Evolutionary conservation across 2,797 vertebrate genomes (phyloP), one percentile per base, ranked within the genome.

Genomic region (Rhinophrynus dorsalis): DNA sequence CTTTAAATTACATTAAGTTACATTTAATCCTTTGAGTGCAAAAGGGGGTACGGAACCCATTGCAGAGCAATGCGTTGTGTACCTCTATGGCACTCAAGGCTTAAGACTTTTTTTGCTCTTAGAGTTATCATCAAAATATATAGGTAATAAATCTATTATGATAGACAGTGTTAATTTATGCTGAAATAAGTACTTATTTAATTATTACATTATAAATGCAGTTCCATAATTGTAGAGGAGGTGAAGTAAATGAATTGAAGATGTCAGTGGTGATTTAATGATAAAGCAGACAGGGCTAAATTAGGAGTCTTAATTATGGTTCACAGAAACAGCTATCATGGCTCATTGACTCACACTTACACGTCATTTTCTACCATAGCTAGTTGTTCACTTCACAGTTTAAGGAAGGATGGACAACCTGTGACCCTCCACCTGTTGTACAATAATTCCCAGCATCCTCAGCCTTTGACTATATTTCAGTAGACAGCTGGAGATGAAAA

Each of bases 271-370:
- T 44, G 37, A 69, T 61, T 61, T 61, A 61, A 68, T 60, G 56
- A 51, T 52, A 60, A 51, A 38, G 48, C 55, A 58, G 40, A 13
- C 33, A 40, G 33, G 13, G 60, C 68, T 65, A 72, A 65, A 73
- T 73, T 52, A 20, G 59, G 30, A 20, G 20, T 59, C 56, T 45
- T 45, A 66, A 66, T 66, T 66, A 60, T 44, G 23, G 61, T 65
- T 73, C 61, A 51, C 52, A 58, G 33, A n/a, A 30, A 65, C 17
- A 63, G 50, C 30, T 40, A 71, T 56, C 68, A 71, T 48, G 59
- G 59, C 59, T 71, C 50, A 63, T 63, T 71, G 59, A 71, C 40
- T 56, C 42, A 29, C 40, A 35, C 40, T 38, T 63, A 9, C 8
- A 63, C 24, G 58, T 57, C 52, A 63, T 32, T 63, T 13, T 20